Base-by-base conservation (phyloP, 2,888 invertebrate genomes). In the Choreutis nemorana region DNA sequence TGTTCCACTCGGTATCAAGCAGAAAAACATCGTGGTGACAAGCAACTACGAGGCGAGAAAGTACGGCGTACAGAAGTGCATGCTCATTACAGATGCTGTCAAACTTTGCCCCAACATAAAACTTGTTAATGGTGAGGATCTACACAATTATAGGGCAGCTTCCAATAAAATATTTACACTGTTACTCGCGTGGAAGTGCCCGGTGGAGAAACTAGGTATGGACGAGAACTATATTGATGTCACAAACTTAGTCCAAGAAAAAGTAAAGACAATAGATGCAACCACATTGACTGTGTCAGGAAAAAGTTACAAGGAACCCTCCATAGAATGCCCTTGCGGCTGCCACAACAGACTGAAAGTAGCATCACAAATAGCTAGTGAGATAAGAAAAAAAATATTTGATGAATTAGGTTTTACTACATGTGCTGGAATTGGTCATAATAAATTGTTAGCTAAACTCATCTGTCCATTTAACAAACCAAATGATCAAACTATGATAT, bases 201-300 rank as follows among this genome's bases (percentile, higher is more conserved):
- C 84, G 27, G 90, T 92, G 0, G 93, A 94, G 60, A 85, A 90
- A 50, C 75, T 93, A 30, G 92, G 93, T 8, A 82, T 93, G 52
- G 93, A 94, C 66, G 94, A 94, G 59, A 91, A 91, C 57, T 93
- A 82, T 60, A 75, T 93, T 45, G 93, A 94, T 72, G 86, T 92
- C 39, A 87, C 90, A 39, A 81, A 83, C 32, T 53, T 87, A 48
- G 84, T 89, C 24, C 73, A 79, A 39, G 71, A 81, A 43, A 80
- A 59, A 46, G 62, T 77, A 56, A 82, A 72, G 59, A 58, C 45
- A 51, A 44, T 41, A 24, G 59, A 59, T 44, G 37, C 49, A 41
- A 50, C 42, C 36, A 52, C 46, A 38, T 35, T 75, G 14, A 58
- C 72, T 42, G 60, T 82, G 27, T 55, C 78, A 37, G 85, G 87